These are phyloP conservation scores for Terebella lapidaria DNA, from an alignment of 2,888 invertebrate species.

Conservation along the genomic window DNA sequence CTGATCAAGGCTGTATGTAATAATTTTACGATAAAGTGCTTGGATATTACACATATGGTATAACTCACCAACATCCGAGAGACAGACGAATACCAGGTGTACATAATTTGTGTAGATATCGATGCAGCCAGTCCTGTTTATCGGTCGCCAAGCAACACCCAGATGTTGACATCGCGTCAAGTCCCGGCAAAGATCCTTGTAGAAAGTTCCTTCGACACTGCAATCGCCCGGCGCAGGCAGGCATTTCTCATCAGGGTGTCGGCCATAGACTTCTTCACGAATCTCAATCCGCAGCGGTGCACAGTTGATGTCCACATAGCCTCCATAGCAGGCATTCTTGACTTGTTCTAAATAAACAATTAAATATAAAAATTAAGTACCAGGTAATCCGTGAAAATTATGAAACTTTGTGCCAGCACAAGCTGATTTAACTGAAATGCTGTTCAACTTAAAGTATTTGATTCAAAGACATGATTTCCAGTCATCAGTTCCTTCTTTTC, in stretches of 20 bases:
- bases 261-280: conserved; percentile 17
- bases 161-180: conserved; percentile 19
- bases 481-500: no score
- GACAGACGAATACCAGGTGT: conserved; percentile 18
- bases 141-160: conserved; percentile 22
- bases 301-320: conserved; percentile 20
- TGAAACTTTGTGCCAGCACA: no score
- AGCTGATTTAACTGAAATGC: no score
- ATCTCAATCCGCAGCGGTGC: conserved; percentile 12
- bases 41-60: no score
- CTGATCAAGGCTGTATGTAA: no score
- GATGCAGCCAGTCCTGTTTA: conserved; percentile 20
- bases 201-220: conserved; percentile 19
- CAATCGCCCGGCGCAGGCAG: conserved; percentile 20
- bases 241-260: conserved; percentile 24
- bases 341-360: conserved; percentile 2
- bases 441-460: no score
- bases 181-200: conserved; percentile 19
- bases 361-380: not conserved
- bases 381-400: no score
- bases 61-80: conserved; percentile 13
- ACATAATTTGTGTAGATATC: conserved; percentile 26
- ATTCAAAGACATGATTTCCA: no score
- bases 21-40: no score
- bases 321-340: conserved; percentile 23